Base-by-base conservation (phyloP, 2,888 invertebrate genomes). In the Herminia tarsipennalis region DNA sequence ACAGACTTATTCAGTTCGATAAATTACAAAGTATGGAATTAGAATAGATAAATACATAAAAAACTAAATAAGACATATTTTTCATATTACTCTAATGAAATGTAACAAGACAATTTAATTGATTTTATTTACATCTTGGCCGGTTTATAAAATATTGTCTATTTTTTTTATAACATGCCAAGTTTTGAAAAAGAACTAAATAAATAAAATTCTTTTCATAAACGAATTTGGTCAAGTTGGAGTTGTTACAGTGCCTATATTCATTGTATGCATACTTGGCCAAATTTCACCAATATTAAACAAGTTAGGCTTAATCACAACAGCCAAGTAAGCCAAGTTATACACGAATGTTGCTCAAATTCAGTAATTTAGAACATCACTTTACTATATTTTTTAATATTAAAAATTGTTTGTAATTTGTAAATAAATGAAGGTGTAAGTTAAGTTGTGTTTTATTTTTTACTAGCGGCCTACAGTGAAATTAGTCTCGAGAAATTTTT, bases 401-500 rank as follows among this genome's bases (percentile, higher is more conserved):
- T 65, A 67, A 70, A 67, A 73, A 75, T 81, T 81, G 76, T 77
- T 76, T 62, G 76, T 80, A 75, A 78, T 73, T 71, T 81, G 80
- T 82, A 86, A 83, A 83, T 87, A 86, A 83, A 77, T 80, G 85
- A 86, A 80, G 88, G 88, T 88, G 87, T 88, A 86, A 88, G 87
- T 76, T 80, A 78, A 78, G 71, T 12, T 40, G 42, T 37, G 52
- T 73, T 77, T 74, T 66, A 57, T 75, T 70, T 57, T 33, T 17
- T 10, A 37, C 18, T 9, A 12, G 8, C 12, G 2, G 8, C 6
- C 2, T 6, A 3, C 2, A 9, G 3, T n/a, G 22, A 2, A 22
- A 22, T 6, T 3, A 3, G 22, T 8, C 1, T 27, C 25, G 12
- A 9, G 3, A 12, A 5, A 12, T 6, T 5, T 0, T 4, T 6